Conservation (phyloP, 23 tunicate genomes). For the Aplidium turbinatum region DNA sequence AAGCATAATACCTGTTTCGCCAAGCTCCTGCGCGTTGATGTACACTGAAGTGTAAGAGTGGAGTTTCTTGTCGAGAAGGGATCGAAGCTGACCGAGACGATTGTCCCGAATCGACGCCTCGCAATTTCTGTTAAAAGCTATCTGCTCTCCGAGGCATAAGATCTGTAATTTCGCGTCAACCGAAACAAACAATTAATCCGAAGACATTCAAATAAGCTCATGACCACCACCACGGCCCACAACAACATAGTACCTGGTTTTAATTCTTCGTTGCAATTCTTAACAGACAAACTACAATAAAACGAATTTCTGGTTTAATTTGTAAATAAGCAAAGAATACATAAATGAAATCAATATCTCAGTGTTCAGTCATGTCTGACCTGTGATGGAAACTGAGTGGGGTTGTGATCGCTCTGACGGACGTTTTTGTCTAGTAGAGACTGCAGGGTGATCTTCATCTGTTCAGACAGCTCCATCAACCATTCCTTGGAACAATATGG, state of each 20-base stretch:
- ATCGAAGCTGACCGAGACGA: slow-evolving; percentile 27
- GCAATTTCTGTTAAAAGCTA: slow-evolving; percentile 53
- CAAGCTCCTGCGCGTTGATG: slow-evolving; percentile 57
- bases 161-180: slow-evolving; percentile 40
- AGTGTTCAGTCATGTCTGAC: slow-evolving; percentile 31
- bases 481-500: slow-evolving; percentile 74
- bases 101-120: slow-evolving; percentile 53
- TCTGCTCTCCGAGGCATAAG: slow-evolving; percentile 73
- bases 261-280: too few species aligned
- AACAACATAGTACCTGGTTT: too few species aligned
- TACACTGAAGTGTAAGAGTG: slow-evolving; percentile 61
- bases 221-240: too few species aligned
- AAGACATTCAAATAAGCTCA: too few species aligned
- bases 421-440: slow-evolving; percentile 28
- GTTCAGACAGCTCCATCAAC: slow-evolving; percentile 70
- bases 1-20: slow-evolving; percentile 48
- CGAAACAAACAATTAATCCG: too few species aligned
- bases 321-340: too few species aligned
- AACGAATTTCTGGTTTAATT: too few species aligned
- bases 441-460: slow-evolving; percentile 69
- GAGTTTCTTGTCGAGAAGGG: slow-evolving; percentile 45
- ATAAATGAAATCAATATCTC: background rate
- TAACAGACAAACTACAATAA: too few species aligned
- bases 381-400: slow-evolving; percentile 80
- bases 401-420: slow-evolving; percentile 46